Percentiles rank a stretch among this genome's conserved stretches.
Conservation (phyloP, 2,888 invertebrate genomes). For the Ectemnius cavifrons region DNA sequence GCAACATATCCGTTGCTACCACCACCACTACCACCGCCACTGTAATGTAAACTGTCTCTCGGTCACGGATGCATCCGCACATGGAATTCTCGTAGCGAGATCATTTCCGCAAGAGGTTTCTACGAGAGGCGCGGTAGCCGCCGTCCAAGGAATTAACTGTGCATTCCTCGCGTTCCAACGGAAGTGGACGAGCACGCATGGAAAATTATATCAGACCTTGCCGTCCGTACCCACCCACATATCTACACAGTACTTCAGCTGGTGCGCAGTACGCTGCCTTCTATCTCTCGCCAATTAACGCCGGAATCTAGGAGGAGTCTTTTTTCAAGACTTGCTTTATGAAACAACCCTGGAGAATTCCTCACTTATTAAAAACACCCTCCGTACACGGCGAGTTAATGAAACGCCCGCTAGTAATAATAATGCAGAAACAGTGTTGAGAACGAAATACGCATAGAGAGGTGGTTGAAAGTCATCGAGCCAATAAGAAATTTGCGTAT, state of each 20-base stretch:
- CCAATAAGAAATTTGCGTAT: neutral
- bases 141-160: neutral
- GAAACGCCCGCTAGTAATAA: no score
- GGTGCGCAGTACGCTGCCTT: neutral
- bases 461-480: neutral
- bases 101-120: neutral
- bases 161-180: neutral
- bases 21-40: no score
- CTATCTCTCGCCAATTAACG: neutral
- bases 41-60: constrained; percentile 1
- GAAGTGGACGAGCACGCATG: constrained; percentile 4
- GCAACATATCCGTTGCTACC: no score
- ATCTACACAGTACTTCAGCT: neutral
- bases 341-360: no score
- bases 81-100: neutral
- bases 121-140: neutral
- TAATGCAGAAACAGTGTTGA: neutral
- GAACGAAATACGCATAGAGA: neutral
- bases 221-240: neutral
- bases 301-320: constrained; percentile 1
- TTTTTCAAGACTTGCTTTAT: neutral
- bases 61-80: constrained; percentile 4
- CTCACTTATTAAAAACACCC: no score
- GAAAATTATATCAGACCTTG: neutral
- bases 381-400: no score